A percentile compares a stretch with the other conserved stretches of the same genome.
Conservation (phyloP, 2,113 vertebrate species). For the Mustela nigripes region DNA sequence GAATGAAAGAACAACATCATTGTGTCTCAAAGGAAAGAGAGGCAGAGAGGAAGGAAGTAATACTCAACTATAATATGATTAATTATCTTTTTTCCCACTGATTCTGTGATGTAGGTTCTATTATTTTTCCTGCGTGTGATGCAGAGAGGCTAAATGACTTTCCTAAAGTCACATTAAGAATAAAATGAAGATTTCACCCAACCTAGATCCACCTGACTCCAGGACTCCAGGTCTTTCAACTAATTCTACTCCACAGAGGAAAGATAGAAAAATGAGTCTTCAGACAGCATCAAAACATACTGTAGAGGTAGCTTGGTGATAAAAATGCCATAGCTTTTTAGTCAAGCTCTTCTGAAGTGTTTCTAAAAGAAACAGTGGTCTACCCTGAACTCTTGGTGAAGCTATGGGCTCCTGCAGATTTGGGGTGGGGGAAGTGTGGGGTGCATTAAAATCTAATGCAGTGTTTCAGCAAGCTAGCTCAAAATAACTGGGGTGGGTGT, state of each 20-base stretch:
- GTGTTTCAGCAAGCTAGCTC: slow-evolving; percentile 34
- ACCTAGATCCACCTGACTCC: background rate
- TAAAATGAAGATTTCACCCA: background rate
- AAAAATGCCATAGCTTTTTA: background rate
- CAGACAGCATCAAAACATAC: background rate
- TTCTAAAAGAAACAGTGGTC: slow-evolving; percentile 26
- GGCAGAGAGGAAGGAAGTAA: background rate
- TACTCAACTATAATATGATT: background rate
- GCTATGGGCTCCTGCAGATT: background rate
- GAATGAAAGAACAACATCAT: background rate
- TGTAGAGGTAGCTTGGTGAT: background rate
- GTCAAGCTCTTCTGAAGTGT: background rate
- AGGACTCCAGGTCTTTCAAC: background rate
- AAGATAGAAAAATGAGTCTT: background rate
- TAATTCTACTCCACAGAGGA: background rate
- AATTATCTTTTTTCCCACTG: background rate
- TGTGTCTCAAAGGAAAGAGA: background rate
- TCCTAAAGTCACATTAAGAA: background rate
- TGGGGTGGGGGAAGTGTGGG: background rate
- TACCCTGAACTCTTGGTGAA: background rate
- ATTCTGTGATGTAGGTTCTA: background rate
- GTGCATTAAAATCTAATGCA: slow-evolving; percentile 5
- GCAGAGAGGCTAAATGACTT: background rate
- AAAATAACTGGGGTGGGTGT: slow-evolving; percentile 75
- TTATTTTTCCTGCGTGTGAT: background rate